phyloP scores from a whole-genome alignment of 2,797 vertebrate species.

The Chrysocyon brachyurus region DNA sequence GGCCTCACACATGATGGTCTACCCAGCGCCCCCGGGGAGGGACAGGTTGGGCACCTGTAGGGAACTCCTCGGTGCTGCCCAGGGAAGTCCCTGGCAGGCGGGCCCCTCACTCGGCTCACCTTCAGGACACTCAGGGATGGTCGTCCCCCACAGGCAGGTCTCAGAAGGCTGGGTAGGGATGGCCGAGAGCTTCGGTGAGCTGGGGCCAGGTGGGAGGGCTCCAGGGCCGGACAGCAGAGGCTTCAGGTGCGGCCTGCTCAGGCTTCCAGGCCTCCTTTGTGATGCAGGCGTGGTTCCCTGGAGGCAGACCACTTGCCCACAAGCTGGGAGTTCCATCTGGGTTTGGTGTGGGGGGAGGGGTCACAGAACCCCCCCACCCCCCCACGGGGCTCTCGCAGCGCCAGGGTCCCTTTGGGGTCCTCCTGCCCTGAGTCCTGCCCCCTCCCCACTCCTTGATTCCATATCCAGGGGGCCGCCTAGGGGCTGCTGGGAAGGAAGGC shows the following conservation, averaged over 20 bases:
- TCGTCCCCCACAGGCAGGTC: neutral
- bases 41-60: accelerated
- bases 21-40: accelerated
- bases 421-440: neutral
- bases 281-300: constrained; percentile 3
- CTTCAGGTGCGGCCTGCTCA: neutral
- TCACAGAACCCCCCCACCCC: neutral
- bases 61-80: neutral
- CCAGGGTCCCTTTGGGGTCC: neutral
- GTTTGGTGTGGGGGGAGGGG: constrained; percentile 43
- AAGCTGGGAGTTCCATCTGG: neutral
- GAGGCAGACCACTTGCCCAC: neutral
- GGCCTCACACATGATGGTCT: accelerated
- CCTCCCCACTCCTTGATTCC: neutral
- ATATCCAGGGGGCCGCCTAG: neutral
- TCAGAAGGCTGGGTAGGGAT: neutral
- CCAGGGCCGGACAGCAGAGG: neutral
- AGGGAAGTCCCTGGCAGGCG: neutral
- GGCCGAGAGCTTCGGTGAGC: neutral
- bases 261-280: constrained; percentile 67
- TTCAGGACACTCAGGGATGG: neutral
- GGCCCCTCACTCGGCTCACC: neutral
- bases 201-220: neutral
- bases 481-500: neutral
- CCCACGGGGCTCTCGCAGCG: accelerated